These are phyloP conservation scores for Andrena chrysosceles DNA, from an alignment of 2,888 invertebrate species.

Conservation along the genomic window DNA sequence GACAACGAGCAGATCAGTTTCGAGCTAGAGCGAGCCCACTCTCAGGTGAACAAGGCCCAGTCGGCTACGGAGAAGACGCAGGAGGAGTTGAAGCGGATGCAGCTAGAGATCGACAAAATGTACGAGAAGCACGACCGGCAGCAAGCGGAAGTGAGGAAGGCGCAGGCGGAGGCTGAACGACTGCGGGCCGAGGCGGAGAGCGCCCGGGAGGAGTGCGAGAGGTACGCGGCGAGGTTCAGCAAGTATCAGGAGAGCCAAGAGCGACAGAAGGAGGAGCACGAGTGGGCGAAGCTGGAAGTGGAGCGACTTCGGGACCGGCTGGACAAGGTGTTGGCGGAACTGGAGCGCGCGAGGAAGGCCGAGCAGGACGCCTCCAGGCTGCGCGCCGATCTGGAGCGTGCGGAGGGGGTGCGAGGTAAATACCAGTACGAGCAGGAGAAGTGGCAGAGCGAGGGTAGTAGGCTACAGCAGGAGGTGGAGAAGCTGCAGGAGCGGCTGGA, in stretches of 20 bases:
- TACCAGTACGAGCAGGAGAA: constrained; percentile 91
- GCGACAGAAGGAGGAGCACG: constrained; percentile 91
- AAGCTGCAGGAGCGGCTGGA: constrained; percentile 92
- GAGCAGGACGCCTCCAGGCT: constrained; percentile 89
- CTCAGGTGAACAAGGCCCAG: constrained; percentile 94
- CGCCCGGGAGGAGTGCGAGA: constrained; percentile 92
- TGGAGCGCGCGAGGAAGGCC: constrained; percentile 91
- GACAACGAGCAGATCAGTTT: constrained; percentile 94
- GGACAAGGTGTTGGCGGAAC: constrained; percentile 92
- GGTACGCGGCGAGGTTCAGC: constrained; percentile 90
- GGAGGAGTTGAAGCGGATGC: constrained; percentile 94
- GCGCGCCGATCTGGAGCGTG: constrained; percentile 90
- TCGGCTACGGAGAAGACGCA: constrained; percentile 95
- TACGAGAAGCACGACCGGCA: constrained; percentile 96
- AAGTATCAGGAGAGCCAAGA: constrained; percentile 91
- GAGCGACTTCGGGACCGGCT: constrained; percentile 92
- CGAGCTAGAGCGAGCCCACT: constrained; percentile 94
- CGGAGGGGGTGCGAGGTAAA: constrained; percentile 92
- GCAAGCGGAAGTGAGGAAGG: constrained; percentile 92
- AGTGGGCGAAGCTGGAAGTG: constrained; percentile 91
- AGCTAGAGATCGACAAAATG: constrained; percentile 95
- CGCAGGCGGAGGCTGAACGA: constrained; percentile 91
- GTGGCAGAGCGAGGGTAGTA: constrained; percentile 87
- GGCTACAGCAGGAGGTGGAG: constrained; percentile 87
- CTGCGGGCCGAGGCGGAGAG: constrained; percentile 90